Evolutionary conservation across 2,113 vertebrate genomes (phyloP).

Genomic region (Hemiscyllium ocellatum): DNA sequence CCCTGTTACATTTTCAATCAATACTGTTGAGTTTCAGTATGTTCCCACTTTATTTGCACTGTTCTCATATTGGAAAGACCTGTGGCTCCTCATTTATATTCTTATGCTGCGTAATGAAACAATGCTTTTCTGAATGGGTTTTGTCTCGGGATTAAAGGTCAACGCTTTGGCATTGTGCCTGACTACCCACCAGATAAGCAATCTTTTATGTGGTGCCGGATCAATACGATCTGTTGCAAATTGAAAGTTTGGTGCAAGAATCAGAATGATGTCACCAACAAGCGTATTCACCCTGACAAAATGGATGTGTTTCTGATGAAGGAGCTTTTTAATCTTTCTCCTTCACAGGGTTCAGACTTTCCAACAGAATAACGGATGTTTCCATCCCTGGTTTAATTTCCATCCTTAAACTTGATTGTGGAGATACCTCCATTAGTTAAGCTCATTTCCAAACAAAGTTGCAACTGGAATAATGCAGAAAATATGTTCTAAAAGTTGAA

Average conservation of each 20-base stretch:
- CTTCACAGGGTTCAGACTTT: background rate
- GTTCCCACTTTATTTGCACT: background rate
- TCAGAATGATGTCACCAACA: constrained; percentile 46
- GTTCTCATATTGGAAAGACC: background rate
- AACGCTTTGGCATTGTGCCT: constrained; percentile 30
- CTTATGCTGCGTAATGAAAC: background rate
- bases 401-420: background rate
- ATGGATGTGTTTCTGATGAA: constrained; percentile 40
- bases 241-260: constrained; percentile 43
- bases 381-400: background rate
- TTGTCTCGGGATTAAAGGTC: background rate
- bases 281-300: constrained; percentile 39
- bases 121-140: constrained; percentile 37
- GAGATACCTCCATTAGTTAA: background rate
- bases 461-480: background rate
- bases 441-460: background rate
- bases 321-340: constrained; percentile 25
- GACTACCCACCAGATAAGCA: constrained; percentile 40
- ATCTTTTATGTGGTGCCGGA: constrained; percentile 42
- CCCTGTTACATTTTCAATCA: background rate
- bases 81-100: constrained; percentile 36
- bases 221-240: constrained; percentile 28
- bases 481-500: background rate
- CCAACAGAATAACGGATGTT: background rate
- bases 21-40: background rate